These are phyloP conservation scores for Nematostella vectensis DNA, from an alignment of 92 coral and sea anemone species.

Conservation along the genomic window DNA sequence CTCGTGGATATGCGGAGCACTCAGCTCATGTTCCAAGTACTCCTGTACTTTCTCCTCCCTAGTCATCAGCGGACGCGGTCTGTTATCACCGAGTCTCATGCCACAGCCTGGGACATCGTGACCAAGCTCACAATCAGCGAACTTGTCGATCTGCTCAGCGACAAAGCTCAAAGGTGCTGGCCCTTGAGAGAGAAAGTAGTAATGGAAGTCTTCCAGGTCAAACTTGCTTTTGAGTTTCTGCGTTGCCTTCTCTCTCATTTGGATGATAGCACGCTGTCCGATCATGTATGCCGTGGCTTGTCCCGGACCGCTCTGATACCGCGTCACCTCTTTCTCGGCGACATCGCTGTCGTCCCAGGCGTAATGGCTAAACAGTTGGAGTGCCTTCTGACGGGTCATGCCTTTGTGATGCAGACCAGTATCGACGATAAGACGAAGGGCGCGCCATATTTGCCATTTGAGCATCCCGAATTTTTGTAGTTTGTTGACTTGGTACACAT, in stretches of 20 bases:
- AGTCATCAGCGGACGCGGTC: neutral
- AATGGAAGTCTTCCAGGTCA: slow-evolving; percentile 75
- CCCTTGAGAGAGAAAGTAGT: slow-evolving; percentile 70
- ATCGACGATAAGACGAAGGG: slow-evolving; percentile 91
- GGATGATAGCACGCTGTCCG: slow-evolving; percentile 82
- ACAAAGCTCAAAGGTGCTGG: slow-evolving; percentile 66
- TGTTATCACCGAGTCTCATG: slow-evolving; percentile 8
- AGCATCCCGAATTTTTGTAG: slow-evolving; percentile 80
- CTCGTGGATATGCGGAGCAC: neutral
- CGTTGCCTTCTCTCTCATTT: slow-evolving; percentile 56
- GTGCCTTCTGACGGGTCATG: slow-evolving; percentile 75
- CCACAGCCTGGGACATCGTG: slow-evolving; percentile 36
- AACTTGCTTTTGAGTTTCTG: slow-evolving; percentile 54
- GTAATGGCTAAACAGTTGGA: slow-evolving; percentile 50
- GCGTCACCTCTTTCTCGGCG: slow-evolving; percentile 86
- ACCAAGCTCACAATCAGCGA: slow-evolving; percentile 41
- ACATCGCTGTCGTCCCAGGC: slow-evolving; percentile 97
- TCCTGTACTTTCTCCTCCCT: neutral
- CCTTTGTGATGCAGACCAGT: slow-evolving; percentile 91
- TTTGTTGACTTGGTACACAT: slow-evolving; percentile 38
- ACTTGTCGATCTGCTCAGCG: slow-evolving; percentile 40
- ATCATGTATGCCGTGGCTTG: slow-evolving; percentile 97
- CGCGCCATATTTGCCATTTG: slow-evolving; percentile 96
- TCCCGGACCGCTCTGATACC: slow-evolving; percentile 95
- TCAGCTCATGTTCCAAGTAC: neutral